Evolutionary conservation across 2,888 invertebrate species (phyloP).

Genomic region (Escarpia spicata): DNA sequence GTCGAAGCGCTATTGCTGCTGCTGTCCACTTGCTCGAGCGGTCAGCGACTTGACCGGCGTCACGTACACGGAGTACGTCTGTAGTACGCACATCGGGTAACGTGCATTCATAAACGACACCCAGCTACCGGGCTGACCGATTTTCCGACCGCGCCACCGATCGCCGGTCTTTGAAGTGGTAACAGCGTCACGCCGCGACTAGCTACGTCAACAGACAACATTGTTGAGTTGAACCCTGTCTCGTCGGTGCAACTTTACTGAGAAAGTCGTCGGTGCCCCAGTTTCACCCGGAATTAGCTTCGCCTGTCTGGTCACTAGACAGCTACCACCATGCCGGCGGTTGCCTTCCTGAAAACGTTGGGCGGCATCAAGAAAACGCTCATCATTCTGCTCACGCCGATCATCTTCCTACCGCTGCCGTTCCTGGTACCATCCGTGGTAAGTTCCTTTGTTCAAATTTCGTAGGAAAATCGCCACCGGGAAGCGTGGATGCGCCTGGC

Average conservation of each 20-base stretch:
- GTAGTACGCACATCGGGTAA: background rate
- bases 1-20: background rate
- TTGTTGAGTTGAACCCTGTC: background rate
- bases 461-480: background rate
- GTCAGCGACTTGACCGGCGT: background rate
- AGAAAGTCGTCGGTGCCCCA: background rate
- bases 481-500: background rate
- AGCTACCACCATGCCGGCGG: background rate
- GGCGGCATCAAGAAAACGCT: constrained; percentile 29
- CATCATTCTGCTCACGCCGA: constrained; percentile 31
- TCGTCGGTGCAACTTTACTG: background rate
- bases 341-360: constrained; percentile 21
- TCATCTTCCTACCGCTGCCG: constrained; percentile 29
- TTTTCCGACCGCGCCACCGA: background rate
- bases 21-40: background rate
- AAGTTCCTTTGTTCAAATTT: constrained; percentile 22
- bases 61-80: background rate
- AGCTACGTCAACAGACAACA: background rate
- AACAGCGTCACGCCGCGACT: background rate
- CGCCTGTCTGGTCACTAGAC: background rate
- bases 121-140: background rate
- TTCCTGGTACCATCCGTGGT: constrained; percentile 26
- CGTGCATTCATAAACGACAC: background rate
- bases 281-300: background rate
- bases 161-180: background rate